These are phyloP conservation scores for Sycophila sp. DNA, from an alignment of 1,140 invertebrate genomes.

Conservation along the genomic window DNA sequence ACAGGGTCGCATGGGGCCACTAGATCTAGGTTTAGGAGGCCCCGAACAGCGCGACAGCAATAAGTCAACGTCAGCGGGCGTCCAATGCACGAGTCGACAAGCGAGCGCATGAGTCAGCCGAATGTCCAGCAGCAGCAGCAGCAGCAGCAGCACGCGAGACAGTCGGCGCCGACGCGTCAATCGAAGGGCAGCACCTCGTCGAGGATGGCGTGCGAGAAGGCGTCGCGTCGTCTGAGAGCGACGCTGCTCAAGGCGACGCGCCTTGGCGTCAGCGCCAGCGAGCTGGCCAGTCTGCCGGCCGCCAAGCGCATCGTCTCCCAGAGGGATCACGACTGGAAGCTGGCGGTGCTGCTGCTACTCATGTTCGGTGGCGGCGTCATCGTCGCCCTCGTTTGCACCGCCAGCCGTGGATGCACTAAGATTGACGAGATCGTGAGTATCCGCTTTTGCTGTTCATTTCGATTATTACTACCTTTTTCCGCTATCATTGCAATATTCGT, in stretches of 20 bases:
- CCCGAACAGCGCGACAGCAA: neutral
- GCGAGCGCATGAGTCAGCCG: slow-evolving; percentile 21
- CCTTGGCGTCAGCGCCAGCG: slow-evolving; percentile 53
- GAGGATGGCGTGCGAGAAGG: slow-evolving; percentile 63
- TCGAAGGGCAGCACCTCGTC: slow-evolving; percentile 52
- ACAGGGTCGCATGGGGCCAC: slow-evolving; percentile 25
- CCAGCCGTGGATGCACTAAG: slow-evolving; percentile 60
- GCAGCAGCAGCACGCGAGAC: slow-evolving; percentile 41
- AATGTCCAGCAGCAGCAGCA: neutral
- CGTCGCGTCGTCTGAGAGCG: slow-evolving; percentile 54
- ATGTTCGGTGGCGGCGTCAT: slow-evolving; percentile 60
- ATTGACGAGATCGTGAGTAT: slow-evolving; percentile 63
- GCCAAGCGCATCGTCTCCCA: slow-evolving; percentile 58
- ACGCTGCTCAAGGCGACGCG: slow-evolving; percentile 59
- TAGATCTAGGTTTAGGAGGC: neutral
- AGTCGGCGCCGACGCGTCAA: slow-evolving; percentile 52
- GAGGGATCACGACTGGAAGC: slow-evolving; percentile 62
- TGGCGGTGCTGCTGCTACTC: slow-evolving; percentile 59
- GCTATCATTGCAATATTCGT: no score
- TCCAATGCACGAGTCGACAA: slow-evolving; percentile 24
- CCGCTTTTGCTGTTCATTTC: neutral
- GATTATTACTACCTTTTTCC: neutral
- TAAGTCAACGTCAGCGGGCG: neutral
- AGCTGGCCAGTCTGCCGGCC: slow-evolving; percentile 55
- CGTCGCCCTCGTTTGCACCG: slow-evolving; percentile 60